phyloP scores from a whole-genome alignment of 2,113 vertebrate genomes.

The Cynoglossus semilaevis region DNA sequence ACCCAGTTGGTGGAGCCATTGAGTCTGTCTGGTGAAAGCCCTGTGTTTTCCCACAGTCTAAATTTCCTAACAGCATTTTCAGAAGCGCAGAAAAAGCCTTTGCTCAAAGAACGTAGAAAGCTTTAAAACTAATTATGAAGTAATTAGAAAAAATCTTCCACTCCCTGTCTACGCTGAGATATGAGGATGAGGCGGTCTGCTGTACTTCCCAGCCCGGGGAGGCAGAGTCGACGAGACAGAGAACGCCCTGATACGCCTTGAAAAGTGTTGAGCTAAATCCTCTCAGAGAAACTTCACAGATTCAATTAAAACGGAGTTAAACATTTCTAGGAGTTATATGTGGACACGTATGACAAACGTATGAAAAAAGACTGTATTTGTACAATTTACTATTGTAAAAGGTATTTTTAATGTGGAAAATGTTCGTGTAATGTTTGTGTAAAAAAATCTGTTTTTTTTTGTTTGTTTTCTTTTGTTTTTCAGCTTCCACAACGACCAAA shows the following conservation, averaged over 20 bases:
- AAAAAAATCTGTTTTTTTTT: no score
- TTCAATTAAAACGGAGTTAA: slow-evolving; percentile 37
- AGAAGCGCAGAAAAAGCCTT: slow-evolving; percentile 12
- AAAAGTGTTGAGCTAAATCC: slow-evolving; percentile 22
- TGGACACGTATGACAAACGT: slow-evolving; percentile 13
- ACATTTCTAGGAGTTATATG: slow-evolving; percentile 33
- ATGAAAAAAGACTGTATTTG: not conserved
- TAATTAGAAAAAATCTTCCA: slow-evolving; percentile 44
- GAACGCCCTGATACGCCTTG: slow-evolving; percentile 5
- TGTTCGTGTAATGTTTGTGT: no score
- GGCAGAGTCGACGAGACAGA: slow-evolving; percentile 3
- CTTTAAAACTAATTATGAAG: slow-evolving; percentile 39
- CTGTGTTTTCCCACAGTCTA: not conserved
- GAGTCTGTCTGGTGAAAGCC: slow-evolving; percentile 12
- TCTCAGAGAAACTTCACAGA: slow-evolving; percentile 37
- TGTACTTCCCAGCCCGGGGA: slow-evolving; percentile 10
- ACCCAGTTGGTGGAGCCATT: slow-evolving; percentile 27
- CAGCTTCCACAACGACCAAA: slow-evolving; percentile 21
- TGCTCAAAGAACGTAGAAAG: slow-evolving; percentile 12
- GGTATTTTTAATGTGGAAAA: no score
- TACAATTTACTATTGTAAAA: no score
- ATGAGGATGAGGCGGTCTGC: slow-evolving; percentile 14
- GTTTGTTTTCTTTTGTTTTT: not conserved
- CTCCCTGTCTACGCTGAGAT: slow-evolving; percentile 22
- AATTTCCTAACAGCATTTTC: slow-evolving; percentile 3